Base-by-base conservation (phyloP, 1,140 invertebrate species). In the Leguminivora glycinivorella region DNA sequence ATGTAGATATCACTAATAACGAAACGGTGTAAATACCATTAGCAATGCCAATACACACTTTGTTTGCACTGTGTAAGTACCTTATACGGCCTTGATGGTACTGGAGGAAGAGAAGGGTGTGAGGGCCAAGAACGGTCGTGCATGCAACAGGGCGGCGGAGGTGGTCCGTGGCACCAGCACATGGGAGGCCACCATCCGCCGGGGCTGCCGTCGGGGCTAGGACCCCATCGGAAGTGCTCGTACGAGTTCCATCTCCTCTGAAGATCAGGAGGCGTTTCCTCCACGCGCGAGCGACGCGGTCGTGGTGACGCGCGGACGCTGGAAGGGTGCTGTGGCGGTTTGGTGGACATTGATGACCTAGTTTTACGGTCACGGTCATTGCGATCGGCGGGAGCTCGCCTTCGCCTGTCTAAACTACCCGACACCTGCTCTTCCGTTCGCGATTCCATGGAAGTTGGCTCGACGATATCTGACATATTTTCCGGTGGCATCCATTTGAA, bases 181-280 rank as follows among this genome's bases (percentile, higher is more conserved):
- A 90, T 88, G 3, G 87, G 88, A 70, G 98, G 92, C 79, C 97
- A 95, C 79, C 95, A 94, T 19, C 47, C 47, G 2, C 47, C 6
- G 97, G 82, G 66, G 95, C 94, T 68, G 93, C 93, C 82, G 93
- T 92, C 19, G 17, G 83, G 88, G 71, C 94, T 93, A 0, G 84
- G 84, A 72, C 88, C 87, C 77, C 81, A 92, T 17, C 91, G 88
- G 72, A 92, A 92, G 70, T 92, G 90, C 52, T 92, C 91, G 69
- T 92, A 92, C 0, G 91, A 92, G 38, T 92, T 90, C 84, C 90
- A 92, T 73, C 89, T 83, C 56, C 90, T 83, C 72, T 92, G 90
- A 58, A 89, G 56, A 4, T 92, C 92, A 5, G 85, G 81, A 29
- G 87, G 80, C 6, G 83, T 82, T 29, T 87, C 82, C 67, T 88